Base-by-base conservation (phyloP, 2,888 invertebrate species). In the Drosophila silvestris region DNA sequence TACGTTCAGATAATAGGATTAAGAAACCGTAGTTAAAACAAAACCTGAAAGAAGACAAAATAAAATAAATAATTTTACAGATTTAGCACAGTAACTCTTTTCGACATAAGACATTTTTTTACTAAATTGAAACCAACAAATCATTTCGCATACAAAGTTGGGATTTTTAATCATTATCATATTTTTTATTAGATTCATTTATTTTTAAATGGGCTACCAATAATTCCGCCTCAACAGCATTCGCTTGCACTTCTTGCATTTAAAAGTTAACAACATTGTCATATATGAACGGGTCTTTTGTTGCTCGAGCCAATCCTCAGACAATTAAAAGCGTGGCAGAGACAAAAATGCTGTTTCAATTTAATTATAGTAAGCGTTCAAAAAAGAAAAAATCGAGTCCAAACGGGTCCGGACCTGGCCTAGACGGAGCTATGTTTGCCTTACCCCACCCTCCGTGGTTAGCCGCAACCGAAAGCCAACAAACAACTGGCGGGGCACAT, bases 401-500 rank as follows among this genome's bases (percentile, higher is more conserved):
- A 60, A 58, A 76, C 66, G 60, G 44, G 44, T 65, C 62, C 70
- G 77, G 80, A 67, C 44, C 70, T 78, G 80, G 80, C 80, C 77
- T 79, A 79, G 76, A 79, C 76, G 76, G 61, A 22, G 52, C n/a
- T 22, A 5, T 12, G 47, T 10, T 14, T 37, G 7, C 32, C 47
- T 3, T 22, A 5, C 26, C 37, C 39, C 28, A 22, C 16, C 32
- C 44, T 12, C 59, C 62, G 74, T 16, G 77, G 75, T 65, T 75
- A 61, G 68, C 71, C 70, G 44, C 61, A 51, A 70, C 63, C 53
- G 47, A 76, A 72, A 74, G 54, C 67, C 75, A 79, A 64, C 65
- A 74, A 79, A 70, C 74, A 75, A 65, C 72, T 60, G 68, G 32
- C 58, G 41, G 54, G 62, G 79, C 89, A 80, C 90, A 87, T 85